Conservation (phyloP, 2,797 vertebrate species). For the Characodon lateralis region DNA sequence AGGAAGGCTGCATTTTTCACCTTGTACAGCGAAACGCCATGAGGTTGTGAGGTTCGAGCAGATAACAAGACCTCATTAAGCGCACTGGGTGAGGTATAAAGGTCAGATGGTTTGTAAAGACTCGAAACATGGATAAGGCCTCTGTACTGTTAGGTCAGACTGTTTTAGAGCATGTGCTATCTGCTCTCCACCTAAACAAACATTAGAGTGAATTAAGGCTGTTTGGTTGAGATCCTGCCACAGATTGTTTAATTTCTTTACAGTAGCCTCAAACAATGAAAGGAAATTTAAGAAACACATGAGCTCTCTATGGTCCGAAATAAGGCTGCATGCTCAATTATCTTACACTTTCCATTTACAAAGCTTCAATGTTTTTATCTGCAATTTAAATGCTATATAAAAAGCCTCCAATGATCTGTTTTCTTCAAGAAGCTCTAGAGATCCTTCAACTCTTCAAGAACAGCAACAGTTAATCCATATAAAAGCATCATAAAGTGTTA, state of each 20-base stretch:
- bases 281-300: neutral
- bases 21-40: neutral
- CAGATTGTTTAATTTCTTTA: neutral
- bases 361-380: neutral
- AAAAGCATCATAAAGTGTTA: no score
- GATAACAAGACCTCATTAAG: conserved; percentile 9
- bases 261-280: neutral
- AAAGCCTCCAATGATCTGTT: neutral
- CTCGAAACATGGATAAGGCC: neutral
- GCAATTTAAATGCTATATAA: neutral
- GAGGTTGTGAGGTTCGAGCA: neutral
- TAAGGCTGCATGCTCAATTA: neutral
- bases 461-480: no score
- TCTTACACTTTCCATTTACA: neutral
- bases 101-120: conserved; percentile 4
- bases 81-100: neutral
- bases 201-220: no score
- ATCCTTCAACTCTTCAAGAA: no score
- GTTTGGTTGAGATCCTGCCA: neutral
- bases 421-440: neutral
- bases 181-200: neutral
- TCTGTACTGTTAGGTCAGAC: neutral
- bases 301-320: neutral
- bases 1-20: neutral
- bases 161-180: neutral